Conservation (phyloP, 2,113 vertebrate species). For the Girardinichthys multiradiatus region DNA sequence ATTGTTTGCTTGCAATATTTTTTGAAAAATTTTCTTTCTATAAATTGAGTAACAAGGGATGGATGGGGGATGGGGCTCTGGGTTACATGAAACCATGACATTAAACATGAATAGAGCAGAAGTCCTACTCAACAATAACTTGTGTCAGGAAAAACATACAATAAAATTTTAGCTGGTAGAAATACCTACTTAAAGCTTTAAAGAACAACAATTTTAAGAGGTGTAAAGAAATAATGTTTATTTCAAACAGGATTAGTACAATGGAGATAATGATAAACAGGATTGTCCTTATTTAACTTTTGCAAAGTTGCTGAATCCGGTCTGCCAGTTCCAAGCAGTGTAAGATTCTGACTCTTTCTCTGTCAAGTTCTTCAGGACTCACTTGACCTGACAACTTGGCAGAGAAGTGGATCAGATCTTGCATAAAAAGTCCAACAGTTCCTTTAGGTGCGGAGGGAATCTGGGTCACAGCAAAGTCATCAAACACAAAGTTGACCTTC, state of each 20-base stretch:
- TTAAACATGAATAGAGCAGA: no score
- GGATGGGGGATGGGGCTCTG: no score
- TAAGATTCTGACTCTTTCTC: constrained; percentile 84
- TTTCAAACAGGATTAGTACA: neutral
- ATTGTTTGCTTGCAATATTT: no score
- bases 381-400: constrained; percentile 86
- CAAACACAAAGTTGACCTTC: constrained; percentile 88
- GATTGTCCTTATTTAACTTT: constrained; percentile 9
- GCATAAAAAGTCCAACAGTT: constrained; percentile 89
- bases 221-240: neutral
- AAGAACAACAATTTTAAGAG: neutral
- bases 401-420: constrained; percentile 89
- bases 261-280: neutral
- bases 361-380: constrained; percentile 78
- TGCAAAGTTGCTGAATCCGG: constrained; percentile 81
- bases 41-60: no score
- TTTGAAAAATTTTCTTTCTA: no score
- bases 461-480: constrained; percentile 82
- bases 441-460: constrained; percentile 80
- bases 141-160: no score
- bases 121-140: no score
- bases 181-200: no score
- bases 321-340: constrained; percentile 87
- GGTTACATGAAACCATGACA: no score
- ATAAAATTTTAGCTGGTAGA: no score